Evolutionary conservation across 2,797 vertebrate genomes (phyloP), one percentile per base, ranked within the genome.

Genomic region (Thaleichthys pacificus): DNA sequence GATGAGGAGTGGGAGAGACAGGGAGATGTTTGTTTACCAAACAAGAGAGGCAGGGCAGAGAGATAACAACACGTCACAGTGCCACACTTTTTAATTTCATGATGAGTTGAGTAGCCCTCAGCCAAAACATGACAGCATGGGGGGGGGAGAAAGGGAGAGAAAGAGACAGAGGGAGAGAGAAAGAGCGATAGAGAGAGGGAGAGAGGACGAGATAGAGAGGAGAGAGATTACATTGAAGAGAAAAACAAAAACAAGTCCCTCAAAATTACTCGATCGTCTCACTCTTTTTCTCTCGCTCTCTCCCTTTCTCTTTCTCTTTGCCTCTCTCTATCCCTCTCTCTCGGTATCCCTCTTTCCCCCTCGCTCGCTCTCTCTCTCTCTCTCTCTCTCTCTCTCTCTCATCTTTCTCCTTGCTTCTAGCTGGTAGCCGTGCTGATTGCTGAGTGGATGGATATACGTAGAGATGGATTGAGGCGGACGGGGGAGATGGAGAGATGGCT

Each of bases 41-140:
- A 64, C 62, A n/a, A 64, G 17, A 35, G 19, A 38, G 19, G 32
- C 62, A 9, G 21, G 32, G n/a, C 9, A 12, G 32, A 30, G 61
- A 7, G 19, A n/a, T 64, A 61, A 61, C 58, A 61, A 61, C 58
- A 61, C 35, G n/a, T 64, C 62, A 64, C n/a, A 7, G n/a, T 38
- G 32, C 32, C 19, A 35, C 62, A 21, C 19, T n/a, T 42, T 35
- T 64, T 5, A 42, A 30, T 64, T 35, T 38, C 9, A 21, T 64
- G 32, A 66, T 24, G 11, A 66, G 17, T 49, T 22, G 21, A 47
- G 5, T 66, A 24, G 62, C 62, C 62, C n/a, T 64, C 28, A 64
- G 62, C 8, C 62, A 21, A 35, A 38, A 66, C 22, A 32, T 66
- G 64, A 47, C 64, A 12, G 17, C 5, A 24, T 14, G 24, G 24